These are phyloP conservation scores for Pelobates fuscus DNA, from an alignment of 2,113 vertebrate genomes.

Conservation along the genomic window DNA sequence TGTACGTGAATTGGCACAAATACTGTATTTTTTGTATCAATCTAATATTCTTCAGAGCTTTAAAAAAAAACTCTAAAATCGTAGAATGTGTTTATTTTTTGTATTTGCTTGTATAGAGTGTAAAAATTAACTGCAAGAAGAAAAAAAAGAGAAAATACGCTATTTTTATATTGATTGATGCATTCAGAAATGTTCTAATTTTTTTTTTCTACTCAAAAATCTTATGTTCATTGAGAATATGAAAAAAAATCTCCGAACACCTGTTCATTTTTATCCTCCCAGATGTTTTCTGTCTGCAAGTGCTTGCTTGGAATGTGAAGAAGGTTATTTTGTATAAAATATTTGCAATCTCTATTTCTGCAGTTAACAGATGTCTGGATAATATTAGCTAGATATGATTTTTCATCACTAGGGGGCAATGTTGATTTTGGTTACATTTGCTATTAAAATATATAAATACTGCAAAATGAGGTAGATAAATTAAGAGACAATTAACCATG, in stretches of 20 bases:
- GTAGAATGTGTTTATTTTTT: no score
- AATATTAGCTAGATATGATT: conserved; percentile 28
- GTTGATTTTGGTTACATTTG: conserved; percentile 59
- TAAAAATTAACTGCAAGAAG: no score
- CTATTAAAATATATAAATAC: conserved; percentile 56
- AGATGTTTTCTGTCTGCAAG: conserved; percentile 39
- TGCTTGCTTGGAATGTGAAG: conserved; percentile 40
- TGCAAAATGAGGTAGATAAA: conserved; percentile 68
- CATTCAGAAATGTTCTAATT: conserved; percentile 13
- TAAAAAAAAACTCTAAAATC: no score
- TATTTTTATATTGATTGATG: no score
- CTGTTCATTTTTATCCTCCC: conserved; percentile 46
- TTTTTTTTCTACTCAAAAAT: conserved; percentile 15
- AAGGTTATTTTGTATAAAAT: conserved; percentile 19
- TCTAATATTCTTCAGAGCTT: no score
- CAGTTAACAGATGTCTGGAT: neutral
- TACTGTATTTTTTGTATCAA: no score
- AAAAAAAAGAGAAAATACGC: no score
- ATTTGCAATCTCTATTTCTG: conserved; percentile 6
- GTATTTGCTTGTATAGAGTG: no score
- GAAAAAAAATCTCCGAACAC: conserved; percentile 24
- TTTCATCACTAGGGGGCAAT: conserved; percentile 75
- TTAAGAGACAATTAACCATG: conserved; percentile 70
- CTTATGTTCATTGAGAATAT: conserved; percentile 26
- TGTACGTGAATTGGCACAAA: no score